These are phyloP conservation scores for Paracentrotus lividus DNA, from an alignment of 53 echinoderm and acorn worm genomes.

Conservation along the genomic window DNA sequence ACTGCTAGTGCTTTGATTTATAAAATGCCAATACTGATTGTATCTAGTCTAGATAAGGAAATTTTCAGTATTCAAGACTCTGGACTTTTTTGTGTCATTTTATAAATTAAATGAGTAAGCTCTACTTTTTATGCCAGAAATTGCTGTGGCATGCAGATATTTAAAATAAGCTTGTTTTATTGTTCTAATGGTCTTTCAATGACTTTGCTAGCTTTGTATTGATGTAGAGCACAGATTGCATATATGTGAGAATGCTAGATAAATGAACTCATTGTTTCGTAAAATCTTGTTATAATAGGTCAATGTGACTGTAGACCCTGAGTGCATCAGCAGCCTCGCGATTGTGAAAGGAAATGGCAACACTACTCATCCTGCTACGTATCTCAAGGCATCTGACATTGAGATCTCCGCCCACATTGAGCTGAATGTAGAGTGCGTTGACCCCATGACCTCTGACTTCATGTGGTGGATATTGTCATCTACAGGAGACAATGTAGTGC, in stretches of 20 bases:
- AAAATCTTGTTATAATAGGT: not conserved
- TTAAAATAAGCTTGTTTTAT: no score
- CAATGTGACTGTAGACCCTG: not conserved
- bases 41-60: no score
- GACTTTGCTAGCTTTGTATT: not conserved
- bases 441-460: conserved; percentile 48
- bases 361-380: not conserved
- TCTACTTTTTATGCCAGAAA: no score
- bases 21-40: no score
- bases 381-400: not conserved
- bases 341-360: conserved; percentile 5
- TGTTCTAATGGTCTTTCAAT: not conserved
- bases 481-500: not conserved
- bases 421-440: conserved; percentile 29
- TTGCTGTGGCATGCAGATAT: no score
- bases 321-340: not conserved
- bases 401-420: not conserved
- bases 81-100: no score
- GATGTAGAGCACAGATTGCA: not conserved
- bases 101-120: no score
- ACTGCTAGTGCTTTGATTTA: no score
- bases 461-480: conserved; percentile 7
- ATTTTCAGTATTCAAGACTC: no score
- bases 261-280: no score
- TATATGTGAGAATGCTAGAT: no score